Evolutionary conservation across 2,888 invertebrate genomes (phyloP).

Genomic region (Pycnomerus fuliginosus): DNA sequence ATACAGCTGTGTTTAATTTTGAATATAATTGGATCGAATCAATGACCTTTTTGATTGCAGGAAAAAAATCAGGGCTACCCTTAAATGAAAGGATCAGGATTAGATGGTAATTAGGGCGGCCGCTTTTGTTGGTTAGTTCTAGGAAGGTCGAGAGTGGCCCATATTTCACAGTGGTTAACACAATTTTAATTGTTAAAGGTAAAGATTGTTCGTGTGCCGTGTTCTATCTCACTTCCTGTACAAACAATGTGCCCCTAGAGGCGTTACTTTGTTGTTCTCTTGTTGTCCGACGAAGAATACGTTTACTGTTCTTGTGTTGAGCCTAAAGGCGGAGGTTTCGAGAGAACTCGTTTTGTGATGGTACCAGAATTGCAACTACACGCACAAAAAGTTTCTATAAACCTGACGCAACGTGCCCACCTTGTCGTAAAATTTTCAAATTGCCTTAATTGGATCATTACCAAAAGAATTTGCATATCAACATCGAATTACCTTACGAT

Average conservation of each 20-base stretch:
- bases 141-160: conserved; percentile 29
- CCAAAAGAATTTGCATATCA: conserved; percentile 12
- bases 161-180: conserved; percentile 37
- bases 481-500: too few species aligned
- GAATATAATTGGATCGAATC: conserved; percentile 15
- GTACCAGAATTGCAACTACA: too few species aligned
- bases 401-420: too few species aligned
- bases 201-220: conserved; percentile 32
- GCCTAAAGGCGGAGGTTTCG: conserved; percentile 13
- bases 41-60: conserved; percentile 15
- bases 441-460: conserved; percentile 6
- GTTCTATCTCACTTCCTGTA: conserved; percentile 35
- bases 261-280: conserved; percentile 16
- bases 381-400: too few species aligned
- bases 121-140: conserved; percentile 15
- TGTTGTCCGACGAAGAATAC: conserved; percentile 16
- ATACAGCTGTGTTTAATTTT: conserved; percentile 16
- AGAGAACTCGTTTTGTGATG: conserved; percentile 5
- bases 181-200: conserved; percentile 34
- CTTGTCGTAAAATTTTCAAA: too few species aligned
- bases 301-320: conserved; percentile 2
- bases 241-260: conserved; percentile 26
- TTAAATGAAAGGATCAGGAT: too few species aligned
- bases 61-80: conserved; percentile 4
- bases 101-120: too few species aligned